These are phyloP conservation scores for Suncus etruscus DNA, from an alignment of 2,113 vertebrate species.

Conservation along the genomic window DNA sequence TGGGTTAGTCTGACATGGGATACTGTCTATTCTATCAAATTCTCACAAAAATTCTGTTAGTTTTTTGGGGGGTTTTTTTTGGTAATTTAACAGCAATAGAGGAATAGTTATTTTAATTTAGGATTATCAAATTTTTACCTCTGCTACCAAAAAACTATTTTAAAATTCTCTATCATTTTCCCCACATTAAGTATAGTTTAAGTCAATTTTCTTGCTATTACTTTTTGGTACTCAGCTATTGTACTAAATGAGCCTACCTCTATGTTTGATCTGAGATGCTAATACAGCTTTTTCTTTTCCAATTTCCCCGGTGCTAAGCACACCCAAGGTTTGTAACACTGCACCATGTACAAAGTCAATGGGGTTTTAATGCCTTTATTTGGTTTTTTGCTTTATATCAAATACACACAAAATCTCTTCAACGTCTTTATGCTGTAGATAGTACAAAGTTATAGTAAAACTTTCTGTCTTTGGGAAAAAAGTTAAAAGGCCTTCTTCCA, in stretches of 20 bases:
- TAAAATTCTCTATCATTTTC: constrained; percentile 29
- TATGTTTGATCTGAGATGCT: not conserved
- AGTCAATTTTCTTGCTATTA: constrained; percentile 29
- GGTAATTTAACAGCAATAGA: not conserved
- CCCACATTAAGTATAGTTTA: constrained; percentile 13
- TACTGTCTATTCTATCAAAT: not conserved
- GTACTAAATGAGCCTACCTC: not conserved
- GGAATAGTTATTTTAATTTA: not conserved
- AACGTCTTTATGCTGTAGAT: not conserved
- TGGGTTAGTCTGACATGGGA: not conserved
- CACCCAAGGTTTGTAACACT: not conserved
- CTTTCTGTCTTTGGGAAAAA: not conserved
- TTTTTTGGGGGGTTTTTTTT: not conserved
- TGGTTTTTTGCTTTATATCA: not conserved
- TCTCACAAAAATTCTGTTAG: no score
- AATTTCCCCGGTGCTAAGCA: not conserved
- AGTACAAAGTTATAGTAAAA: not conserved
- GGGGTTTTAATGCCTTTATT: no score
- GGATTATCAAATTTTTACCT: not conserved
- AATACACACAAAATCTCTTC: not conserved
- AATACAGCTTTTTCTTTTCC: not conserved
- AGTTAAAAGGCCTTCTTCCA: no score
- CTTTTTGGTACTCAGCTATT: not conserved
- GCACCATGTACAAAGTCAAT: no score
- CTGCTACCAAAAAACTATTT: not conserved